Conservation (phyloP, 2,797 vertebrate genomes). For the Austrolebias charrua region DNA sequence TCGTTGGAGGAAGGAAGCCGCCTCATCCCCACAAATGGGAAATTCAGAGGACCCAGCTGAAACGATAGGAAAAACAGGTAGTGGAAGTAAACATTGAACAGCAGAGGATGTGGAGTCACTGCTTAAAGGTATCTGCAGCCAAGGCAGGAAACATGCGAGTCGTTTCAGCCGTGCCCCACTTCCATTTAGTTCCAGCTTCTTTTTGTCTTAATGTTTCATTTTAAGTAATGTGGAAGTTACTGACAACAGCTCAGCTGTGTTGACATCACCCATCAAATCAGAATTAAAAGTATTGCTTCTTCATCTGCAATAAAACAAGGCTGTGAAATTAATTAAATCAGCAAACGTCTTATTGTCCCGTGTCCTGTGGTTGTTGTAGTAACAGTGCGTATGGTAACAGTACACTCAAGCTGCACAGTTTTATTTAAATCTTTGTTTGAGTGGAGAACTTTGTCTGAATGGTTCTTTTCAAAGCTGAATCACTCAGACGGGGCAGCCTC, state of each 20-base stretch:
- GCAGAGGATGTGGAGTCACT: slow-evolving; percentile 31
- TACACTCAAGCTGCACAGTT: slow-evolving; percentile 15
- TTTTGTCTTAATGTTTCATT: neutral
- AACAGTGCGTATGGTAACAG: slow-evolving; percentile 11
- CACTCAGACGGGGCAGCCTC: slow-evolving; percentile 22
- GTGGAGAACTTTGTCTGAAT: slow-evolving; percentile 19
- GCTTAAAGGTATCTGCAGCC: slow-evolving; percentile 16
- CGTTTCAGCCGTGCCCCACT: neutral
- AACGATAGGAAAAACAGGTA: slow-evolving; percentile 60
- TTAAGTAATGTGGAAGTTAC: neutral
- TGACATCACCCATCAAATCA: neutral
- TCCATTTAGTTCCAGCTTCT: neutral
- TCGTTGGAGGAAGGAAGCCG: slow-evolving; percentile 62
- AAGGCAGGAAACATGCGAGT: slow-evolving; percentile 14
- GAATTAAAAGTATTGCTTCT: neutral
- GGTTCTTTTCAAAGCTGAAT: slow-evolving; percentile 22
- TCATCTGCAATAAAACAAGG: no score
- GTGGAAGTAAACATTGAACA: slow-evolving; percentile 38
- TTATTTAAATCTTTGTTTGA: slow-evolving; percentile 30
- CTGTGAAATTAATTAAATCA: neutral
- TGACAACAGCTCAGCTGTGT: neutral
- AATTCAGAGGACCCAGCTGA: slow-evolving; percentile 53
- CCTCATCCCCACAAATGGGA: slow-evolving; percentile 49
- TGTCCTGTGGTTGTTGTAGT: neutral
- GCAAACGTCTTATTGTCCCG: neutral